Evolutionary conservation across 2,797 vertebrate species (phyloP).

Genomic region (Spinibarbus caldwelli): DNA sequence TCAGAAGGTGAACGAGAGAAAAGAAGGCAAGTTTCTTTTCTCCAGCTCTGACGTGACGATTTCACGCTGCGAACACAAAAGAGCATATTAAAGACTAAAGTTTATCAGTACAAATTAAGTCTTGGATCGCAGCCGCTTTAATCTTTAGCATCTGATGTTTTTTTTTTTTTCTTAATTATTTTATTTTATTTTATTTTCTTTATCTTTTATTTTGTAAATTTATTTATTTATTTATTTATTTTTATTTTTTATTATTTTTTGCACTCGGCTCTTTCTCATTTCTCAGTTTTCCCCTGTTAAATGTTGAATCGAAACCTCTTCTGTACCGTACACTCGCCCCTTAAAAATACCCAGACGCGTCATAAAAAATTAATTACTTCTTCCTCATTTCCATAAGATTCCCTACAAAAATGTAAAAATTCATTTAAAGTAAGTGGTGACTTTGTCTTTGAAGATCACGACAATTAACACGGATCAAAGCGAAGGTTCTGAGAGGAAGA

Average conservation of each 20-base stretch:
- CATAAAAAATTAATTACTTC: constrained; percentile 99
- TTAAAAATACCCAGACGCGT: constrained; percentile 96
- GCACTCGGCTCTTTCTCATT: constrained; percentile 60
- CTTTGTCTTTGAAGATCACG: constrained; percentile 99
- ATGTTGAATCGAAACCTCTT: constrained; percentile 91
- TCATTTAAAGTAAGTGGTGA: constrained; percentile 99
- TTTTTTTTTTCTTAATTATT: too few relatives aligned
- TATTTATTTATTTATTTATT: too few relatives aligned
- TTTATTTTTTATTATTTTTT: too few relatives aligned
- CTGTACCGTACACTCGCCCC: constrained; percentile 87
- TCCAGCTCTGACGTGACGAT: constrained; percentile 77
- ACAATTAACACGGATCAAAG: constrained; percentile 99
- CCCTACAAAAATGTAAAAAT: constrained; percentile 98
- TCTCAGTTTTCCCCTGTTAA: constrained; percentile 91
- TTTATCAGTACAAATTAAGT: constrained; percentile 98
- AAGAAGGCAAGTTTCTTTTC: constrained; percentile 54
- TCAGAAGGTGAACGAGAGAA: constrained; percentile 69
- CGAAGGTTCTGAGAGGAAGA: constrained; percentile 95
- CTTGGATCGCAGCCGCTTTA: constrained; percentile 95
- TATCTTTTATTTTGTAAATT: too few relatives aligned
- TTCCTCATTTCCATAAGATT: constrained; percentile 99
- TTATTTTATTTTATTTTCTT: too few relatives aligned
- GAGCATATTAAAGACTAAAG: constrained; percentile 96
- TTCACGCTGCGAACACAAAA: constrained; percentile 93
- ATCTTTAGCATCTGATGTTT: constrained; percentile 94